Conservation (phyloP, 2,797 vertebrate species). For the Bufotes viridis region DNA sequence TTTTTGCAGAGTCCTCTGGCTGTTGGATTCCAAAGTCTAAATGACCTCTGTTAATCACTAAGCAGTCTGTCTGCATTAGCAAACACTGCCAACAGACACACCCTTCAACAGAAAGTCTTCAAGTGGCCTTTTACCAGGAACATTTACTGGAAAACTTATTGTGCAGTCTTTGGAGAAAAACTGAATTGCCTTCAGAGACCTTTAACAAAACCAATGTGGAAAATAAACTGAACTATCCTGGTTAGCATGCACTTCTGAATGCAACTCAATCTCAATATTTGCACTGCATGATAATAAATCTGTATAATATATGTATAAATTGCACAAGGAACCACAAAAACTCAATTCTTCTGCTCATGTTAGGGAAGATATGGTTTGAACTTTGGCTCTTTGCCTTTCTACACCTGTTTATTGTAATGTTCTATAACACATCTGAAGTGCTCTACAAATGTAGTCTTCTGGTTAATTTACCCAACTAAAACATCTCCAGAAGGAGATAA, state of each 20-base stretch:
- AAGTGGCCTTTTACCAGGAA: conserved; percentile 91
- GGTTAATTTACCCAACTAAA: neutral
- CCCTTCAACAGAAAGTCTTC: conserved; percentile 90
- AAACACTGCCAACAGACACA: conserved; percentile 91
- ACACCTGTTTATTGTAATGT: neutral
- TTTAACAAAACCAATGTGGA: neutral
- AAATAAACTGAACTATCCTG: neutral
- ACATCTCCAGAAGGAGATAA: neutral
- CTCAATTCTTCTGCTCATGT: neutral
- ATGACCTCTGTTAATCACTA: conserved; percentile 99
- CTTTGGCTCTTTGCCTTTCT: neutral
- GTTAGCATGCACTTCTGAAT: neutral
- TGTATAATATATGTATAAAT: neutral
- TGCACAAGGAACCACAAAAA: neutral
- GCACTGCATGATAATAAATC: neutral
- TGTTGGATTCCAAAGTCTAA: conserved; percentile 99
- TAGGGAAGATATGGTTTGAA: neutral
- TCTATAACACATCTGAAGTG: neutral
- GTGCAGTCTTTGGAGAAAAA: conserved; percentile 72
- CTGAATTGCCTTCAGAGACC: conserved; percentile 53
- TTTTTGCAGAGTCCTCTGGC: conserved; percentile 79
- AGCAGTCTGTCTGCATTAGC: conserved; percentile 91
- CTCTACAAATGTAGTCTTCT: neutral
- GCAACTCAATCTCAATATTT: neutral
- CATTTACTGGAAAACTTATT: conserved; percentile 89